These are phyloP conservation scores for Vidua macroura DNA, from an alignment of 2,113 vertebrate species.

Conservation along the genomic window DNA sequence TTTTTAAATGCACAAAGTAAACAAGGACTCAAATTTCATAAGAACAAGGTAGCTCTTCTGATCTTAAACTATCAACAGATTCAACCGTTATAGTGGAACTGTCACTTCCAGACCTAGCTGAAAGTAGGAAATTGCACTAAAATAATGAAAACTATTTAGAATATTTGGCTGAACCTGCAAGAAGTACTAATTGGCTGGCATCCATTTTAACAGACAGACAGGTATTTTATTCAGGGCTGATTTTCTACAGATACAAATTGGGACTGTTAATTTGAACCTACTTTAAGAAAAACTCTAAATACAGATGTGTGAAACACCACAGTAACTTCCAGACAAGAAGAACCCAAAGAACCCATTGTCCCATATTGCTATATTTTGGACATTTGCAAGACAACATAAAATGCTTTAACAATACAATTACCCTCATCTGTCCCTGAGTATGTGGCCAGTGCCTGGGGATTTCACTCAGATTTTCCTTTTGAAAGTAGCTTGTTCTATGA, in stretches of 20 bases:
- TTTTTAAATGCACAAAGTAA: conserved; percentile 28
- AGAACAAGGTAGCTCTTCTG: not conserved
- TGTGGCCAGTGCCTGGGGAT: not conserved
- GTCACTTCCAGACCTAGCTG: not conserved
- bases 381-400: conserved; percentile 22
- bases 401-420: conserved; percentile 5
- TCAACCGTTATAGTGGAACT: not conserved
- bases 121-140: not conserved
- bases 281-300: not conserved
- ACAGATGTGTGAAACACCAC: not conserved
- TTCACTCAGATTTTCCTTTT: not conserved
- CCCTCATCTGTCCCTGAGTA: not conserved
- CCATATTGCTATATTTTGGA: not conserved
- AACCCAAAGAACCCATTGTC: not conserved
- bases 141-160: not conserved
- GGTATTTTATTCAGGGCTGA: not conserved
- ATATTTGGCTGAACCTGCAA: not conserved
- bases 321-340: not conserved
- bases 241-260: not conserved
- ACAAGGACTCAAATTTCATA: not conserved
- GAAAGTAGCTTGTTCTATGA: not conserved
- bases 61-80: not conserved
- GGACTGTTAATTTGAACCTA: not conserved
- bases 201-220: not conserved
- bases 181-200: not conserved